Evolutionary conservation across 2,113 vertebrate genomes (phyloP), one percentile per base, ranked within the genome.

Genomic region (Gobio gobio): DNA sequence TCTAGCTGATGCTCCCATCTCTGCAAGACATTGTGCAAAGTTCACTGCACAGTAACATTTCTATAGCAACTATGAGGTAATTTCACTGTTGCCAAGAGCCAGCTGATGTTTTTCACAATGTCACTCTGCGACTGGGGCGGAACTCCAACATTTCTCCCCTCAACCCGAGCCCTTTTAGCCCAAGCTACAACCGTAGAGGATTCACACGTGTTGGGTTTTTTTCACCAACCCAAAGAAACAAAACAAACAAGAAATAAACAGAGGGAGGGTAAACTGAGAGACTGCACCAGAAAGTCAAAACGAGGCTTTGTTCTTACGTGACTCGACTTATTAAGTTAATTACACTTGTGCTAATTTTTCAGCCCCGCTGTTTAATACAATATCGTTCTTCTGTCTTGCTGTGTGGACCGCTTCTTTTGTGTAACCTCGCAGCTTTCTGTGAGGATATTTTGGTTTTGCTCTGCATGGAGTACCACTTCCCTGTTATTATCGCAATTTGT

Each of bases 21-120:
- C 87, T 87, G 87, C 83, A 84, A 88, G 83, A 90, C 90, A 49
- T 90, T 88, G 86, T 90, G 87, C 89, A 83, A 75, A 88, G 80
- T 90, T 93, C 86, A 86, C 83, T 72, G 91, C 91, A 89, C 88
- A 87, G 85, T 90, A 88, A 90, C 83, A 91, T 94, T 93, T 92
- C 91, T 80, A 86, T 92, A 92, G 93, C 93, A 93, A 94, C 93
- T 86, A 83, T 88, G 90, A 92, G 90, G 91, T 92, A 90, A 88
- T 90, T 91, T 92, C 89, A 88, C 90, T 89, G 93, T 93, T 92
- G 91, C 89, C 88, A 92, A 89, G 92, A 88, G 90, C 90, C 87
- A 86, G 88, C 89, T 90, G 90, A 89, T 87, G 86, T 90, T 70
- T 86, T 81, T 81, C 89, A 90, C 85, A 74, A 88, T 86, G 91